Conservation (phyloP, 2,797 vertebrate genomes). For the Periparus ater region DNA sequence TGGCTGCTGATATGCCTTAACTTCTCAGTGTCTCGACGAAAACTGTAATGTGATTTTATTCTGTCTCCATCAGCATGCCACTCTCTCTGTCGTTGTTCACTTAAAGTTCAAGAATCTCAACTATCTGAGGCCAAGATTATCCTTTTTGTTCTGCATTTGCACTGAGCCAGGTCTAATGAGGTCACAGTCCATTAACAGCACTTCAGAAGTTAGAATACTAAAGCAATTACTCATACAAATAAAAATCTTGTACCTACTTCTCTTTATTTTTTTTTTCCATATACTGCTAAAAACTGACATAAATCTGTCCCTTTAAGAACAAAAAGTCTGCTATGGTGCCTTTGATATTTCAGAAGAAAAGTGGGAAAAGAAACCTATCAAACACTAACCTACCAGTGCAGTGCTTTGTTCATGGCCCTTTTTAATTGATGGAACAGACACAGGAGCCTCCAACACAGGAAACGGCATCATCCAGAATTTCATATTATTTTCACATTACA, state of each 20-base stretch:
- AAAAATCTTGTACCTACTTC: neutral
- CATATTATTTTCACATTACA: neutral
- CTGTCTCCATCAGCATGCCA: neutral
- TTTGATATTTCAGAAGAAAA: constrained; percentile 35
- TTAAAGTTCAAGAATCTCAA: neutral
- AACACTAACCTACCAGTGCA: neutral
- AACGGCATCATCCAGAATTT: neutral
- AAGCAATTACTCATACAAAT: constrained; percentile 36
- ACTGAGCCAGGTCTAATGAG: constrained; percentile 29
- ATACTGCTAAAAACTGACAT: neutral
- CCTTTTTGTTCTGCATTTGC: neutral
- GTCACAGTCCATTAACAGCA: constrained; percentile 14
- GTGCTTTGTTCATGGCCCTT: neutral
- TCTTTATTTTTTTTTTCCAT: neutral
- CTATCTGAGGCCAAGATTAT: neutral
- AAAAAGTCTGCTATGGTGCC: neutral
- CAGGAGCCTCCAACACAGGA: neutral
- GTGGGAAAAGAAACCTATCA: neutral
- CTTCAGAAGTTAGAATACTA: constrained; percentile 33
- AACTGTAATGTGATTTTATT: neutral
- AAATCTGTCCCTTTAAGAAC: neutral
- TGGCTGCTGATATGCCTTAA: neutral
- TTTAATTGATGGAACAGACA: neutral
- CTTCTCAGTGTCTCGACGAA: neutral
- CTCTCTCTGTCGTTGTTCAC: neutral